Evolutionary conservation across 2,888 invertebrate genomes (phyloP).

Genomic region (Uloborus plumipes): DNA sequence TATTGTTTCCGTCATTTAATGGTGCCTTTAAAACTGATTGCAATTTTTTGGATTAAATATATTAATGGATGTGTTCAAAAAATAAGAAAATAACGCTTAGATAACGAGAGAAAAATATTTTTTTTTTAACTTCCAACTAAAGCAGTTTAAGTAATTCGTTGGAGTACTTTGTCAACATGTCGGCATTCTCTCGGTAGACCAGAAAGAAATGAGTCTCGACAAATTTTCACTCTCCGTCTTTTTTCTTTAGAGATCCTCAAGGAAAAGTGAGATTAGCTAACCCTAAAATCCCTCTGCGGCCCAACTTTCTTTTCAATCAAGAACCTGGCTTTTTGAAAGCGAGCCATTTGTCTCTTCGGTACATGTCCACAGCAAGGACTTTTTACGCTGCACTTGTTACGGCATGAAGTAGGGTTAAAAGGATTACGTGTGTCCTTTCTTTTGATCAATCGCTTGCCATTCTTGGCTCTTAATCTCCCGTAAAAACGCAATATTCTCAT

Average conservation of each 20-base stretch:
- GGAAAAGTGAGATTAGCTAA: slow-evolving; percentile 50
- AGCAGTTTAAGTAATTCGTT: too few relatives aligned
- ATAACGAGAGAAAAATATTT: too few relatives aligned
- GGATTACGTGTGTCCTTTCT: slow-evolving; percentile 49
- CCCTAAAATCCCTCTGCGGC: slow-evolving; percentile 35
- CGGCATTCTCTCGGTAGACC: too few relatives aligned
- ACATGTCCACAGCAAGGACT: slow-evolving; percentile 16
- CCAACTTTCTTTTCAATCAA: slow-evolving; percentile 41
- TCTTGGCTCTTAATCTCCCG: slow-evolving; percentile 27
- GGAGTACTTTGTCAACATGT: too few relatives aligned
- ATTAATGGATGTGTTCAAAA: too few relatives aligned
- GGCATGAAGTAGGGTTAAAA: slow-evolving; percentile 41
- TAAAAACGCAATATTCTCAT: slow-evolving; percentile 19
- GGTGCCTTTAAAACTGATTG: too few relatives aligned
- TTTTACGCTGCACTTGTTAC: slow-evolving; percentile 35
- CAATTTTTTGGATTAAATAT: too few relatives aligned
- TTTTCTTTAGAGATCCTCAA: neutral
- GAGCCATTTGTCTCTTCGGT: slow-evolving; percentile 30
- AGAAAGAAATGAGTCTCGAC: slow-evolving; percentile 7
- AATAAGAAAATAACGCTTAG: too few relatives aligned
- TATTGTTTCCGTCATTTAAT: too few relatives aligned
- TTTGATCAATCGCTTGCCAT: slow-evolving; percentile 26
- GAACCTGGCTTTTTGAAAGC: neutral
- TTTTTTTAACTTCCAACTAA: too few relatives aligned
- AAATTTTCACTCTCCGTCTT: slow-evolving; percentile 10